Evolutionary conservation across 2,113 vertebrate species (phyloP).

Genomic region (Conger conger): DNA sequence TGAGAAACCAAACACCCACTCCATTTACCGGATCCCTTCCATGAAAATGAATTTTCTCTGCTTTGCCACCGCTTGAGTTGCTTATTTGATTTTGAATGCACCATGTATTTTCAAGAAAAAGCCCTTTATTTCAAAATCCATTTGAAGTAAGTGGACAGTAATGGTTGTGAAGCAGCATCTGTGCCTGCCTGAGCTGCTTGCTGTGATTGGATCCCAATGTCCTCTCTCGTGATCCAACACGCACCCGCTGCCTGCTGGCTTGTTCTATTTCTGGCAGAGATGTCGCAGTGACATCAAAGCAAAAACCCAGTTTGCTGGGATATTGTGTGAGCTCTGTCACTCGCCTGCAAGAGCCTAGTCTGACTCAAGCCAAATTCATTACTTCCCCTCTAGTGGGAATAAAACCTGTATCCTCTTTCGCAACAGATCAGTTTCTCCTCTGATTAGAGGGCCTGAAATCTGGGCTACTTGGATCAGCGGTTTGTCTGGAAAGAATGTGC

Average conservation of each 20-base stretch:
- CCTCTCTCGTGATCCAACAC: conserved; percentile 17
- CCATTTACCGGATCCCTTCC: neutral
- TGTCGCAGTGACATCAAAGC: conserved; percentile 52
- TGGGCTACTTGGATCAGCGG: neutral
- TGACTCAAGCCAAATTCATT: conserved; percentile 45
- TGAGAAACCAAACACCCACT: neutral
- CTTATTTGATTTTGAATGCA: neutral
- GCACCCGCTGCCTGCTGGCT: conserved; percentile 46
- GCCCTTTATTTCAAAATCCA: neutral
- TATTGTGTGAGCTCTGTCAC: conserved; percentile 39
- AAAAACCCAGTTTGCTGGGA: conserved; percentile 59
- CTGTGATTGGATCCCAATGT: conserved; percentile 41
- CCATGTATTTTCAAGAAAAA: neutral
- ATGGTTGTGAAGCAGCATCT: neutral
- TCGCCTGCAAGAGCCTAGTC: conserved; percentile 37
- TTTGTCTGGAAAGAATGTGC: neutral
- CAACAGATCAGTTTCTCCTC: neutral
- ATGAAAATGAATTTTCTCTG: neutral
- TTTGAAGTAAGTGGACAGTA: neutral
- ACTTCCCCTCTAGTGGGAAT: neutral
- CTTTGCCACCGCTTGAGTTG: neutral
- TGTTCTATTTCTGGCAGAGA: conserved; percentile 60
- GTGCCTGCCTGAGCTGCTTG: conserved; percentile 16
- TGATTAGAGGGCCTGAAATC: neutral
- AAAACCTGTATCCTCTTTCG: neutral